A percentile compares a stretch with the other conserved stretches of the same genome.
Evolutionary conservation across 2,888 invertebrate genomes (phyloP).

Genomic region (Eilema griseolum): DNA sequence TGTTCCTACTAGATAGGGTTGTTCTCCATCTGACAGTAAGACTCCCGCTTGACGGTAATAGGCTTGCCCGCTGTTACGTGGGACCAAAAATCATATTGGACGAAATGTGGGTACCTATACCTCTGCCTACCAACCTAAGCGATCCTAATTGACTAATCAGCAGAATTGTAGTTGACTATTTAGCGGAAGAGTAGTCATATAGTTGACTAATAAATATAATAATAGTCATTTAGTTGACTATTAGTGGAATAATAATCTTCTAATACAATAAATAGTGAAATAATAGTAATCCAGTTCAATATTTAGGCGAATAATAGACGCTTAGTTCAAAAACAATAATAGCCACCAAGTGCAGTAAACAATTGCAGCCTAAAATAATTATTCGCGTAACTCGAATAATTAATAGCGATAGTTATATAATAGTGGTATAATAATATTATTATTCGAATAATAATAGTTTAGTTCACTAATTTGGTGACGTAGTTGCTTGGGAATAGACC

Average conservation of each 20-base stretch:
- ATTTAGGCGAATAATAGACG: not conserved
- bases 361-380: not conserved
- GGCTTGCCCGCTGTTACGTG: too few species aligned
- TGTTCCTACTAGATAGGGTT: too few species aligned
- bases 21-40: too few species aligned
- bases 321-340: not conserved
- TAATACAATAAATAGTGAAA: not conserved
- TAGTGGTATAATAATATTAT: slow-evolving; percentile 1
- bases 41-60: too few species aligned
- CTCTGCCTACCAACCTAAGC: not conserved
- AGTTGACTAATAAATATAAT: not conserved
- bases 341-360: not conserved
- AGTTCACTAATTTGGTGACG: slow-evolving; percentile 88
- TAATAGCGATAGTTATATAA: not conserved
- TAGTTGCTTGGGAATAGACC: slow-evolving; percentile 99
- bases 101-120: too few species aligned
- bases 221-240: not conserved
- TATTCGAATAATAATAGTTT: slow-evolving; percentile 32
- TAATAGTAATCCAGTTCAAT: not conserved
- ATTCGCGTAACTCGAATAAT: not conserved
- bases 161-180: not conserved
- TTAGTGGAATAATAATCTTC: not conserved
- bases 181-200: not conserved
- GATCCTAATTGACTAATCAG: slow-evolving; percentile 3
- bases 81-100: too few species aligned